Percentiles rank a stretch among this genome's conserved stretches.
phyloP scores from a whole-genome alignment of 2,888 invertebrate species.

The Ommatoiulus sabulosus region DNA sequence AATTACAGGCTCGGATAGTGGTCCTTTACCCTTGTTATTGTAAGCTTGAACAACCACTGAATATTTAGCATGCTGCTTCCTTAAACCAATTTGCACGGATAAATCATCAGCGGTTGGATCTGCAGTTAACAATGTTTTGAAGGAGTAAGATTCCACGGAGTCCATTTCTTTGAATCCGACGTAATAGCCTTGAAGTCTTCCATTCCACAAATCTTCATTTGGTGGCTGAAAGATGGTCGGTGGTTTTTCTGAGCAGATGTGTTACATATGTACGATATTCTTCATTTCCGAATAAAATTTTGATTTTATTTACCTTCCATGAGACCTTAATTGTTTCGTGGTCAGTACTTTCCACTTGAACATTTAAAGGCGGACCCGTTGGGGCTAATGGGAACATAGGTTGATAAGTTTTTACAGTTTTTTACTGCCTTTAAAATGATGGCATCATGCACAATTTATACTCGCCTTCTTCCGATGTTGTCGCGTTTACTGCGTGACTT shows the following conservation, averaged over 20 bases:
- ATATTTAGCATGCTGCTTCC: constrained; percentile 59
- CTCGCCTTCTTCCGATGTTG: constrained; percentile 60
- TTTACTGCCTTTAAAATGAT: not conserved
- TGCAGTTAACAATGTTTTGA: constrained; percentile 59
- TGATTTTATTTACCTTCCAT: constrained; percentile 66
- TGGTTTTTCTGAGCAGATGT: no score
- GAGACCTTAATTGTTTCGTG: constrained; percentile 53
- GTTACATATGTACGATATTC: not conserved
- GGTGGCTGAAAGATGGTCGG: constrained; percentile 56
- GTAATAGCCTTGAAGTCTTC: constrained; percentile 58
- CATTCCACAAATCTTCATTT: constrained; percentile 59
- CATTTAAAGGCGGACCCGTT: constrained; percentile 25
- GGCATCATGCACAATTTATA: no score
- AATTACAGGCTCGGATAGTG: constrained; percentile 59
- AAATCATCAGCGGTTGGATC: constrained; percentile 57
- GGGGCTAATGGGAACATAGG: constrained; percentile 8
- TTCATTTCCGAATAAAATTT: not conserved
- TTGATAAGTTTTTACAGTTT: not conserved
- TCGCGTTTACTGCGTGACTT: constrained; percentile 63
- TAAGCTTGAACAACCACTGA: constrained; percentile 60
- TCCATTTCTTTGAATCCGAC: constrained; percentile 60
- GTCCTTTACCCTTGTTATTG: constrained; percentile 59
- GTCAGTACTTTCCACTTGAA: constrained; percentile 52
- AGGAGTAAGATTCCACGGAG: constrained; percentile 53
- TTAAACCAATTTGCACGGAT: constrained; percentile 57